Percentiles rank a stretch among this genome's conserved stretches.
Evolutionary conservation across 1,140 invertebrate species (phyloP).

Genomic region (Andricus grossulariae): DNA sequence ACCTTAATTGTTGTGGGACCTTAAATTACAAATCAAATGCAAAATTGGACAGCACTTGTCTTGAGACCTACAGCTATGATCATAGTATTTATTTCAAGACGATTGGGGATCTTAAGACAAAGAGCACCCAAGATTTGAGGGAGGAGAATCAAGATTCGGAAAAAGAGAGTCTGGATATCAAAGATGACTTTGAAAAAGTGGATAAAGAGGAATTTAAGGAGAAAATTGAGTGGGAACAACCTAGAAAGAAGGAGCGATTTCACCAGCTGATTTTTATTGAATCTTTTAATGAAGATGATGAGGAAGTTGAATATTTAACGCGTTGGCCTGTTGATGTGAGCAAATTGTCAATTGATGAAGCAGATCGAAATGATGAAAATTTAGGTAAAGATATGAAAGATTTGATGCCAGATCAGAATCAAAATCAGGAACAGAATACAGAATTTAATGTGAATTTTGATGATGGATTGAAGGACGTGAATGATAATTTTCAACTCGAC

Average conservation of each 20-base stretch:
- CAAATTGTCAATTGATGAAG: neutral
- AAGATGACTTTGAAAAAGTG: slow-evolving; percentile 10
- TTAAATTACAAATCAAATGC: slow-evolving; percentile 69
- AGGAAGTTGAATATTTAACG: neutral
- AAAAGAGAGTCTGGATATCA: neutral
- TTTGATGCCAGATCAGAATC: neutral
- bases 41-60: slow-evolving; percentile 66
- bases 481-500: neutral
- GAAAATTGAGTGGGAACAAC: slow-evolving; percentile 53
- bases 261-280: neutral
- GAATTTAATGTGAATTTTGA: slow-evolving; percentile 17
- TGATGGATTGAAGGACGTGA: neutral
- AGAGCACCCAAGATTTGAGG: neutral
- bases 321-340: neutral
- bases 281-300: neutral
- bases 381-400: neutral
- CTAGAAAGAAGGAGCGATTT: slow-evolving; percentile 39
- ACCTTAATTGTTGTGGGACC: slow-evolving; percentile 65
- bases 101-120: slow-evolving; percentile 59
- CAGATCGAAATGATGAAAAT: neutral
- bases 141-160: neutral
- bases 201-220: slow-evolving; percentile 40
- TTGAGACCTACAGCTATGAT: slow-evolving; percentile 70
- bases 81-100: slow-evolving; percentile 75
- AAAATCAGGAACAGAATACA: neutral